Conservation (phyloP, 2,797 vertebrate genomes). For the Crypturellus tataupa region DNA sequence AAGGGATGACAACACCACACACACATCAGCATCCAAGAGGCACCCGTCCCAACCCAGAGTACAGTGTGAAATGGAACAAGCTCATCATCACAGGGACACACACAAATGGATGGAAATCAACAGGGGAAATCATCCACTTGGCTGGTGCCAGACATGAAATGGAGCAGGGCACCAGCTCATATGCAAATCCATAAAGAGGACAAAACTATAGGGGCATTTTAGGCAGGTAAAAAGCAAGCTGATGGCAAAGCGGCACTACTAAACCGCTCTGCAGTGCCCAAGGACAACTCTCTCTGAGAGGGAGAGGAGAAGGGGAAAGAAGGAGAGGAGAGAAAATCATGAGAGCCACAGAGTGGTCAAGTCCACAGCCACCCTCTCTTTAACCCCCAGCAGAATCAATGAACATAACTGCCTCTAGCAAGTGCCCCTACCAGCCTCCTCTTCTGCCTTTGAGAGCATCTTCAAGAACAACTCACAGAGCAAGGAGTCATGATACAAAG, state of each 20-base stretch:
- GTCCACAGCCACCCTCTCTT: background rate
- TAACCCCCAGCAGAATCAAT: background rate
- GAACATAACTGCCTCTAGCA: background rate
- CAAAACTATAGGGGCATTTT: background rate
- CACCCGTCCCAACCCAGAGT: background rate
- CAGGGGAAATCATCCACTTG: background rate
- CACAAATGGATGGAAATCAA: background rate
- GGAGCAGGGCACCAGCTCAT: background rate
- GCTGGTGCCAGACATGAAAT: background rate
- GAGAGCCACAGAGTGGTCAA: background rate
- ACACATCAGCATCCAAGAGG: background rate
- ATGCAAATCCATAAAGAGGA: background rate
- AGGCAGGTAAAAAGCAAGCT: slow-evolving; percentile 16
- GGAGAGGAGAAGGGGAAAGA: background rate
- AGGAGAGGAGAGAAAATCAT: background rate
- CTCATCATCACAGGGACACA: background rate
- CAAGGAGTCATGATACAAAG: background rate
- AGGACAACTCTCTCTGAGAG: too few species aligned
- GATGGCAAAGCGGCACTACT: background rate
- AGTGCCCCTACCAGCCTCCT: background rate
- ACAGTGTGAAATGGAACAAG: slow-evolving; percentile 10
- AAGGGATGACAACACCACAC: slow-evolving; percentile 3
- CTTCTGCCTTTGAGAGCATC: background rate
- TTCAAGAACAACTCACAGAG: background rate
- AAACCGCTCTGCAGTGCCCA: background rate